These are phyloP conservation scores for Paratilapia polleni DNA, from an alignment of 2,113 vertebrate genomes.

Conservation along the genomic window DNA sequence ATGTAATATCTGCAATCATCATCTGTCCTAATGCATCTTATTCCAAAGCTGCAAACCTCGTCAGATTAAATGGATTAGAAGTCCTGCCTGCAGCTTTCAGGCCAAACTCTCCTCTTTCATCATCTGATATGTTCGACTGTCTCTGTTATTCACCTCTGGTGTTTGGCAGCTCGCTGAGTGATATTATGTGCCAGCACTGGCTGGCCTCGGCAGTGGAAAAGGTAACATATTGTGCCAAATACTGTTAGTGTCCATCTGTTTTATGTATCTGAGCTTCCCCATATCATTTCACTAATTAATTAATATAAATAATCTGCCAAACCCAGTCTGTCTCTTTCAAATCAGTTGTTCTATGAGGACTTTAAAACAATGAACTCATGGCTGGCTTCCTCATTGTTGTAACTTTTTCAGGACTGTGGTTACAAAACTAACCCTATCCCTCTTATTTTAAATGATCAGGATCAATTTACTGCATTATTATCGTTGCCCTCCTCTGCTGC, in stretches of 20 bases:
- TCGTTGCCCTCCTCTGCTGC: conserved; percentile 80
- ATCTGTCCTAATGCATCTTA: not conserved
- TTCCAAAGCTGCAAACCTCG: not conserved
- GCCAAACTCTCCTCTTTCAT: not conserved
- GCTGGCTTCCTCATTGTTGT: not conserved
- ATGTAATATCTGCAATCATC: not conserved
- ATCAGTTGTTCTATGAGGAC: not conserved
- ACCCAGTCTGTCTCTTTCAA: not conserved
- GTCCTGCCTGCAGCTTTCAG: not conserved
- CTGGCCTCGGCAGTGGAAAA: conserved; percentile 23
- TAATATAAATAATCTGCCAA: not conserved
- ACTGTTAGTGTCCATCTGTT: not conserved
- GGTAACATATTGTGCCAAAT: conserved; percentile 9
- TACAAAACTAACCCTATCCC: not conserved
- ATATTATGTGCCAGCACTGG: not conserved
- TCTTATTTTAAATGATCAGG: not conserved
- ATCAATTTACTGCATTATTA: conserved; percentile 71
- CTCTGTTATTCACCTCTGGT: not conserved
- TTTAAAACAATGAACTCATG: not conserved
- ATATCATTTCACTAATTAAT: conserved; percentile 27
- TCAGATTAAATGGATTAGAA: not conserved
- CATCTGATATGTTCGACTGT: not conserved
- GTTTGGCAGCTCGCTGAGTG: conserved; percentile 20
- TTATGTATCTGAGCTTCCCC: conserved; percentile 10
- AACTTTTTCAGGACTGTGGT: not conserved